Conservation (phyloP, 2,113 vertebrate genomes). For the Climacteris rufus region DNA sequence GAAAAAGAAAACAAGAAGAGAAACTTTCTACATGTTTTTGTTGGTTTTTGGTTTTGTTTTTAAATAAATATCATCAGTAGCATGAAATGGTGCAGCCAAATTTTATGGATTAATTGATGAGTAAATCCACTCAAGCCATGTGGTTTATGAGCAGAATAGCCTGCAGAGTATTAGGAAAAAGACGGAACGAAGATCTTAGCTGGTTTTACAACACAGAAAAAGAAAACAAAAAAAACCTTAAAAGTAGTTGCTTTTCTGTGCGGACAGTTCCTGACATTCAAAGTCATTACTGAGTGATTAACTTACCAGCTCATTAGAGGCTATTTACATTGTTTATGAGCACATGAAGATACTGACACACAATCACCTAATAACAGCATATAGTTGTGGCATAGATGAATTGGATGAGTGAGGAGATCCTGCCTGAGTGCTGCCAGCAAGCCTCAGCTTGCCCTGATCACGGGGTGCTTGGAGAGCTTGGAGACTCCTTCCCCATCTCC, state of each 20-base stretch:
- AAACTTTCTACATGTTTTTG: background rate
- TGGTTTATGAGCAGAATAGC: background rate
- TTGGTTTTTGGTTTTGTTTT: background rate
- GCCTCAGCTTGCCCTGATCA: background rate
- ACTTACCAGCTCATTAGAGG: conserved; percentile 17
- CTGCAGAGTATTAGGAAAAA: background rate
- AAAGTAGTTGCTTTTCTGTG: background rate
- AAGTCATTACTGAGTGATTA: conserved; percentile 24
- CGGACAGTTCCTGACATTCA: background rate
- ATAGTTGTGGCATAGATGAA: background rate
- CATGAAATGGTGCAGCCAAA: background rate
- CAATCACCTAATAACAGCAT: conserved; percentile 42
- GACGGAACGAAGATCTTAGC: background rate
- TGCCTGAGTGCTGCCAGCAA: conserved; percentile 6
- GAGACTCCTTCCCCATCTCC: background rate
- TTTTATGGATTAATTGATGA: background rate
- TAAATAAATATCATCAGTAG: background rate
- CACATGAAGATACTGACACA: conserved; percentile 41
- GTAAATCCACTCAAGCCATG: background rate
- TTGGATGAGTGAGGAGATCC: background rate
- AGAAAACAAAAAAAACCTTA: background rate
- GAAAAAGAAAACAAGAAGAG: background rate
- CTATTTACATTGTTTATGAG: conserved; percentile 45
- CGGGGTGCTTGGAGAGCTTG: rapidly evolving
- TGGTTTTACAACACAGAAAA: background rate